Conservation (phyloP, 2,797 vertebrate species). For the Pseudotriccus pelzelni region DNA sequence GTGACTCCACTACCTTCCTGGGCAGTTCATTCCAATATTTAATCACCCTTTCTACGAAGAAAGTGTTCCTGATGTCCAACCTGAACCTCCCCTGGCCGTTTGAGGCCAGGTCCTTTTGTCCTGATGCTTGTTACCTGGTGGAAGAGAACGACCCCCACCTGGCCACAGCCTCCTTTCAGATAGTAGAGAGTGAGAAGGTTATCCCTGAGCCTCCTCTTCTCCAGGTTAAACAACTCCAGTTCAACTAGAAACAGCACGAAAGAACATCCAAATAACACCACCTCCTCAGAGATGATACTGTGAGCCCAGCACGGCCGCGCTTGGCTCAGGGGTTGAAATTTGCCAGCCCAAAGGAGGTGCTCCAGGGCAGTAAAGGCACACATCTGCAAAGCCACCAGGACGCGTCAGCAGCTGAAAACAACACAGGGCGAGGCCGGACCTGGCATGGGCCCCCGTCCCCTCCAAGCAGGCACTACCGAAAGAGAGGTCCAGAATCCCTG, state of each 20-base stretch:
- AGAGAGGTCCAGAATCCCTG: fast-evolving
- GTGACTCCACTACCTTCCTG: background rate
- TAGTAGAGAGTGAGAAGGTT: background rate
- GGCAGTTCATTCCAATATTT: background rate
- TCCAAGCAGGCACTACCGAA: background rate
- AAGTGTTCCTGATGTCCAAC: background rate
- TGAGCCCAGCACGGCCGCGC: background rate
- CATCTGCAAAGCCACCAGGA: background rate
- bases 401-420: fast-evolving
- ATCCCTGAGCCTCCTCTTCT: background rate
- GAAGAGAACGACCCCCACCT: background rate
- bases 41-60: fast-evolving
- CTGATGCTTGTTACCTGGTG: background rate
- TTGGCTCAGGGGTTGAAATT: fast-evolving
- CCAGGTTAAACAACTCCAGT: background rate
- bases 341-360: too few species aligned
- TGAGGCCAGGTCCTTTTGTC: too few species aligned
- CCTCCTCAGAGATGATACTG: background rate
- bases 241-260: background rate
- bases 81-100: background rate
- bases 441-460: background rate
- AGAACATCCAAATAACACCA: fast-evolving
- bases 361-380: fast-evolving
- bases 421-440: fast-evolving
- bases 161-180: background rate